Evolutionary conservation across 2,888 invertebrate genomes (phyloP).

Genomic region (Eurytoma californica): DNA sequence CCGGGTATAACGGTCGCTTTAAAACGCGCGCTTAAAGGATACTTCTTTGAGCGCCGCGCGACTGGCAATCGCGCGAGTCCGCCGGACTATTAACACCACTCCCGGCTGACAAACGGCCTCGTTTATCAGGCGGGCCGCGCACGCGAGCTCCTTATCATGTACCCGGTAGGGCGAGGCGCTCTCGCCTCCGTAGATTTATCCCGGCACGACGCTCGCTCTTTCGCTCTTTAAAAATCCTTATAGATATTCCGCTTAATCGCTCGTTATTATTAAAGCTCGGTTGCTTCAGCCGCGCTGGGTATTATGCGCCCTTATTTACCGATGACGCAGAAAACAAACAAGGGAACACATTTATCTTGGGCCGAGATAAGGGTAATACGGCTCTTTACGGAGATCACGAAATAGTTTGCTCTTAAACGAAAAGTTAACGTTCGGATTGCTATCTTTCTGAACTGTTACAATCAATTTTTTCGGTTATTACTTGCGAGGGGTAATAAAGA

Average conservation of each 20-base stretch:
- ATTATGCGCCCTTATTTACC: constrained; percentile 20
- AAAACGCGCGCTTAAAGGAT: constrained; percentile 1
- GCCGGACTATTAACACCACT: constrained; percentile 45
- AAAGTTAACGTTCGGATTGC: no score
- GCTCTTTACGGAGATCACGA: not conserved
- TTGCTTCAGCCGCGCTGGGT: not conserved
- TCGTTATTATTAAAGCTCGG: constrained; percentile 42
- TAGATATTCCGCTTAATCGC: constrained; percentile 37
- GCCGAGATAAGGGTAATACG: constrained; percentile 17
- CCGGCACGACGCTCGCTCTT: not conserved
- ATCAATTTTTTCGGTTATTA: no score
- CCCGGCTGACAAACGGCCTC: constrained; percentile 38
- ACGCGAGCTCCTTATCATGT: constrained; percentile 32
- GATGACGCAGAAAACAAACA: constrained; percentile 46
- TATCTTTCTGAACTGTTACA: no score
- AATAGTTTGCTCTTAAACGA: not conserved
- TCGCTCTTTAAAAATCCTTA: constrained; percentile 40
- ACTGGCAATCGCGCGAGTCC: constrained; percentile 30
- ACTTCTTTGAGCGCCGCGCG: not conserved
- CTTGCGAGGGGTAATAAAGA: no score
- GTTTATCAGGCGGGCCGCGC: constrained; percentile 33
- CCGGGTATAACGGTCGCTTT: not conserved
- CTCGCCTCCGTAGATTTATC: constrained; percentile 24
- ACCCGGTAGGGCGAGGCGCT: not conserved
- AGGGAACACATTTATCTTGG: constrained; percentile 25